A percentile compares a stretch with the other conserved stretches of the same genome.
phyloP scores from a whole-genome alignment of 2,797 vertebrate genomes.

The Neomorphus geoffroyi region DNA sequence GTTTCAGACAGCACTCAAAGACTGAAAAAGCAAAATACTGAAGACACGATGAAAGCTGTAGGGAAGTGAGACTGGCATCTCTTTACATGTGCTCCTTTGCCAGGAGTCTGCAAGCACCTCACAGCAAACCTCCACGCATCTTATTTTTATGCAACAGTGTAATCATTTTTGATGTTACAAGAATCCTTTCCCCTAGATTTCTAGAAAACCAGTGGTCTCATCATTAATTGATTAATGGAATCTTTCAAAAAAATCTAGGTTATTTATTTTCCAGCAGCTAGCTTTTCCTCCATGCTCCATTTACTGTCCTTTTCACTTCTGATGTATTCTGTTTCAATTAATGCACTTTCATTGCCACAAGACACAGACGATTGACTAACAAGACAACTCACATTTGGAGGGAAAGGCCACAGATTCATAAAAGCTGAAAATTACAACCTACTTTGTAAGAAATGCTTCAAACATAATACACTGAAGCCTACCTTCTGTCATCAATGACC shows the following conservation, averaged over 20 bases:
- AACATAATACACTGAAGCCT: not conserved
- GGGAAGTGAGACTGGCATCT: not conserved
- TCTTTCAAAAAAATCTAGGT: not conserved
- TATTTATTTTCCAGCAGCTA: conserved; percentile 13
- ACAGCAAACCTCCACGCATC: rapidly evolving
- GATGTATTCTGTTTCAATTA: conserved; percentile 2
- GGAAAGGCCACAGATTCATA: not conserved
- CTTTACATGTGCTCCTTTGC: rapidly evolving
- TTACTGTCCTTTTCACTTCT: conserved; percentile 14
- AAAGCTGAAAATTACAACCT: not conserved
- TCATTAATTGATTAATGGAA: not conserved
- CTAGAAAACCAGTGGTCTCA: not conserved
- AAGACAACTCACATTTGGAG: not conserved
- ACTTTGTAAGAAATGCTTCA: not conserved
- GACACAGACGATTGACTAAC: not conserved
- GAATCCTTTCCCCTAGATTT: not conserved
- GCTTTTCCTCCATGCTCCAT: not conserved
- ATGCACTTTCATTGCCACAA: not conserved
- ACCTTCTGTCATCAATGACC: not conserved
- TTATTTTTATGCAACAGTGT: not conserved
- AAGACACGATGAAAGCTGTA: not conserved
- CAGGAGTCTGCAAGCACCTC: rapidly evolving
- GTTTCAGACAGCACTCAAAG: not conserved
- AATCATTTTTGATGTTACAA: rapidly evolving
- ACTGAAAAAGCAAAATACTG: not conserved